phyloP scores from a whole-genome alignment of 1,140 invertebrate species.

The Pinna nobilis region DNA sequence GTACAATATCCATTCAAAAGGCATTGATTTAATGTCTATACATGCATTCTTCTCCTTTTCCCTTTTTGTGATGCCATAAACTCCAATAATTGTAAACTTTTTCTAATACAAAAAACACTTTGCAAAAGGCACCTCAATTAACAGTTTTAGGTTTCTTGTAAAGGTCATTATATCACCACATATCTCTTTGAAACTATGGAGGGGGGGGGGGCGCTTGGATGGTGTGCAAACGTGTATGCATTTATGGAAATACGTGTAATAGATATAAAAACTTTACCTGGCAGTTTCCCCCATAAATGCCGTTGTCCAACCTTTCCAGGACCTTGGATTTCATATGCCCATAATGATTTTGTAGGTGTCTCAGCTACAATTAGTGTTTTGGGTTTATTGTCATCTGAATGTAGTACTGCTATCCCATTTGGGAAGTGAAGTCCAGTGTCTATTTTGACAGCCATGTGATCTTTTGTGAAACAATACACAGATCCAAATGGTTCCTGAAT shows the following conservation, averaged over 20 bases:
- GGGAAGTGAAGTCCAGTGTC: constrained; percentile 64
- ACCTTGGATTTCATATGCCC: constrained; percentile 64
- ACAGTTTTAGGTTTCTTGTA: too few species aligned
- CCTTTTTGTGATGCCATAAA: too few species aligned
- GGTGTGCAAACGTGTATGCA: too few species aligned
- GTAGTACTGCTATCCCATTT: constrained; percentile 67
- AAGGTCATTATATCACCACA: too few species aligned
- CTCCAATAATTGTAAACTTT: too few species aligned
- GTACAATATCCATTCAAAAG: too few species aligned
- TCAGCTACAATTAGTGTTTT: constrained; percentile 67
- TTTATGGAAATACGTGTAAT: neutral
- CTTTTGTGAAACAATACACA: constrained; percentile 63
- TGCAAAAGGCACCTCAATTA: too few species aligned
- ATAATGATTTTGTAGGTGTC: constrained; percentile 65
- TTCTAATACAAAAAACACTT: too few species aligned
- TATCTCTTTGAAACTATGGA: too few species aligned
- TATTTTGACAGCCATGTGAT: constrained; percentile 52
- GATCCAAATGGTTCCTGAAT: constrained; percentile 69
- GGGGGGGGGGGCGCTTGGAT: too few species aligned
- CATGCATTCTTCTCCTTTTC: too few species aligned
- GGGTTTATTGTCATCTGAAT: constrained; percentile 51
- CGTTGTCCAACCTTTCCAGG: constrained; percentile 56
- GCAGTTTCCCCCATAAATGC: constrained; percentile 61
- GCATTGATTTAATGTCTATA: too few species aligned
- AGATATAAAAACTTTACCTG: constrained; percentile 45